phyloP scores from a whole-genome alignment of 2,113 vertebrate genomes.

The Nycticorax nycticorax region DNA sequence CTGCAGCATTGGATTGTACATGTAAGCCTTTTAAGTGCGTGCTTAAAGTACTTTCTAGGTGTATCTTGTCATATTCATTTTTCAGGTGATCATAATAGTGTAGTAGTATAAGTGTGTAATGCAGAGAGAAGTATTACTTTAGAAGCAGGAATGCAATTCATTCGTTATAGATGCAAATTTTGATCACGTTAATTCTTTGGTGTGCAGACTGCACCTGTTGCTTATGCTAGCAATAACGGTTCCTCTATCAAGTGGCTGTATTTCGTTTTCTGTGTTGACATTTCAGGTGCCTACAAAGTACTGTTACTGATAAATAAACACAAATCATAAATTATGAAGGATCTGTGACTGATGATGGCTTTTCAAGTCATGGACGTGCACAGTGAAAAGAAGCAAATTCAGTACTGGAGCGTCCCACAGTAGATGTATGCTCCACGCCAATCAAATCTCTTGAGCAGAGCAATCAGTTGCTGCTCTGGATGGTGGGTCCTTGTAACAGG shows the following conservation, averaged over 20 bases:
- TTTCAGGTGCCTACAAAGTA: not conserved
- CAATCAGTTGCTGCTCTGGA: not conserved
- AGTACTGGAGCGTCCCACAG: not conserved
- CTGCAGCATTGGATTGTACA: not conserved
- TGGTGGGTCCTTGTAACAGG: not conserved
- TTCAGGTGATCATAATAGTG: not conserved
- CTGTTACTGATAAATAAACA: not conserved
- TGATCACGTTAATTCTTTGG: not conserved
- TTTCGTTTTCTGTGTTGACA: not conserved
- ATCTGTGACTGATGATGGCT: not conserved
- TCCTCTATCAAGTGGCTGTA: not conserved
- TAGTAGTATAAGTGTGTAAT: not conserved
- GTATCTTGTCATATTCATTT: not conserved
- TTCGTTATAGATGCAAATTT: not conserved
- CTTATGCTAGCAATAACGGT: not conserved
- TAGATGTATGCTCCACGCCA: not conserved
- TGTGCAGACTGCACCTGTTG: not conserved
- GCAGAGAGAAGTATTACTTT: not conserved
- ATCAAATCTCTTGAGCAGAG: not conserved
- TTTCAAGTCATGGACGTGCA: not conserved
- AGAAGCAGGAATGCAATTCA: not conserved
- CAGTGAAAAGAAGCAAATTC: not conserved
- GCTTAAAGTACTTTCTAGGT: not conserved
- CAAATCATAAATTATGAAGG: not conserved
- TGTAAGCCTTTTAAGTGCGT: not conserved